Base-by-base conservation (phyloP, 2,888 invertebrate species). In the Trichogramma dendrolimi region DNA sequence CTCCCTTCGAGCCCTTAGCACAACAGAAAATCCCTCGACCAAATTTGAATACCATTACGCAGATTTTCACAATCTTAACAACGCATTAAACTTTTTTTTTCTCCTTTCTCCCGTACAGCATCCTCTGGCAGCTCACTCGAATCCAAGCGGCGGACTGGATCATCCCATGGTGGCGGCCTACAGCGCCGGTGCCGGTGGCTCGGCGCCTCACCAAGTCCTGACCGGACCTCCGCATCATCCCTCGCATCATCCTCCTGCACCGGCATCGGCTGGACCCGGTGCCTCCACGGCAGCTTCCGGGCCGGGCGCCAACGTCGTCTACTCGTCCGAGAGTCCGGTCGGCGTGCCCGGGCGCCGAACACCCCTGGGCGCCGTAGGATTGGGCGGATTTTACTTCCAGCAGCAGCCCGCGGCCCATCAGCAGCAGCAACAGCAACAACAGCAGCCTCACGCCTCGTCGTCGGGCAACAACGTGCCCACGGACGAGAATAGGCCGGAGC, bases 361-460 rank as follows among this genome's bases (percentile, higher is more conserved):
- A 44, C 92, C 92, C 40, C 80, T 93, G 59, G 91, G 92, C 8
- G 88, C 91, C 5, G 92, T 93, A 39, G 92, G 92, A 11, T 82
- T 93, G 41, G 91, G 92, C 39, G 92, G 92, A n/a, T 92, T 92
- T 80, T 92, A 92, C 80, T 91, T 91, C 78, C 91, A 90, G 75
- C 83, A 82, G 46, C 84, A 84, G 75, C 86, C 80, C 84, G 80
- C 77, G 79, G 52, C 80, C 79, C 63, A 79, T 80, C 58, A 75
- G 79, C 6, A 79, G 80, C 84, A 83, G 75, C 86, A 66, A 74
- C 51, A 3, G 75, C 81, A 80, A 39, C 83, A 82, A 74, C 85
- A 51, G 78, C 54, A 44, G 48, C 51, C 54, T 10, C 56, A 44
- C 10, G 52, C 61, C 27, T 49, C 63, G 1, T 60, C 66, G 7